These are phyloP conservation scores for Napeogenes inachia DNA, from an alignment of 2,888 invertebrate species.

Conservation along the genomic window DNA sequence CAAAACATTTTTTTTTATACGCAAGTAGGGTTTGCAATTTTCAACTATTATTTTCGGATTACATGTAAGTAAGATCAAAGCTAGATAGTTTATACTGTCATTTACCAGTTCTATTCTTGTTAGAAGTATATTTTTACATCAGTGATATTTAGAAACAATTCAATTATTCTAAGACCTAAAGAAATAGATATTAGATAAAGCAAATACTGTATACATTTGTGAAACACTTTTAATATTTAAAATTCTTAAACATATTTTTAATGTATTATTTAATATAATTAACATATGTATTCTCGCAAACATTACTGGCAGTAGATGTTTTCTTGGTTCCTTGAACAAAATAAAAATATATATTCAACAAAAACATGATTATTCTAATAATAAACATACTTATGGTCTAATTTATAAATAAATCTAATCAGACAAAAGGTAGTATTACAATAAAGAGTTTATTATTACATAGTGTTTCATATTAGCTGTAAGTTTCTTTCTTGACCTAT, in stretches of 20 bases:
- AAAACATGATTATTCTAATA: constrained; percentile 2
- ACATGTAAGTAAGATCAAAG: constrained; percentile 7
- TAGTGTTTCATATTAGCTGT: too few species aligned
- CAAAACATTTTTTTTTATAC: constrained; percentile 76
- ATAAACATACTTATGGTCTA: constrained; percentile 9
- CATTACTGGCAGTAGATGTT: constrained; percentile 81
- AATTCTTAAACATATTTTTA: constrained; percentile 79
- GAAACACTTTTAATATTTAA: constrained; percentile 82
- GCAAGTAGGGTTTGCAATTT: constrained; percentile 26
- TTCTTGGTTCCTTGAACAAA: constrained; percentile 80
- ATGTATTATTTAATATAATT: constrained; percentile 78
- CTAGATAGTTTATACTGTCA: neutral
- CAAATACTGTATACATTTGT: constrained; percentile 77
- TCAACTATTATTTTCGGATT: constrained; percentile 13
- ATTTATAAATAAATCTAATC: neutral
- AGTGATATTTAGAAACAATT: neutral
- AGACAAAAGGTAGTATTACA: too few species aligned
- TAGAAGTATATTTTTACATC: neutral
- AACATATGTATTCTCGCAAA: constrained; percentile 84
- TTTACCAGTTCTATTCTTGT: neutral
- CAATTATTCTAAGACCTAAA: neutral
- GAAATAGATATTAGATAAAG: constrained; percentile 30
- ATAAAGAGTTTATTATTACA: too few species aligned
- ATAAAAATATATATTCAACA: constrained; percentile 15
- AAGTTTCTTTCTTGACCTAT: too few species aligned